Percentiles rank a stretch among this genome's conserved stretches.
Evolutionary conservation across 92 coral and sea anemone species (phyloP).

Genomic region (Metridium senile): DNA sequence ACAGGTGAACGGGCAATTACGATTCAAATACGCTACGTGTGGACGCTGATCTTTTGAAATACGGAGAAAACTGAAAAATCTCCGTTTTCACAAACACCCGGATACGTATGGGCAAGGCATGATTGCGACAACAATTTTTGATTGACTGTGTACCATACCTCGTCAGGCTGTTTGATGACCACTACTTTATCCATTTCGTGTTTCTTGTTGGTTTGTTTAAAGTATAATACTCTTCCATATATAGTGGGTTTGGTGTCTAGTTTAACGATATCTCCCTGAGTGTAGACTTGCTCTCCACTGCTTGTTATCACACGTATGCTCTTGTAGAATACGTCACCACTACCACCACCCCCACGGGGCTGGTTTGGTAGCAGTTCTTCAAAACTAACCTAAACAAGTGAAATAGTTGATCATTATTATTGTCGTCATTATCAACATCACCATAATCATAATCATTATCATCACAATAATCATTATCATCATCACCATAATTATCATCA

Average conservation of each 20-base stretch:
- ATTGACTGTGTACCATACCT: slow-evolving; percentile 53
- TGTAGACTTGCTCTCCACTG: slow-evolving; percentile 64
- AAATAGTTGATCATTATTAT: not conserved
- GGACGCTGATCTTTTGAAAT: too few relatives aligned
- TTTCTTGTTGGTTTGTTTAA: slow-evolving; percentile 69
- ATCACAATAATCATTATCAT: too few relatives aligned
- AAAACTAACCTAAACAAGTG: slow-evolving; percentile 63
- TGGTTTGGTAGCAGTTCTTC: slow-evolving; percentile 54
- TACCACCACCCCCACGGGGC: slow-evolving; percentile 53
- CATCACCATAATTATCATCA: not conserved
- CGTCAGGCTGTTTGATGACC: slow-evolving; percentile 76
- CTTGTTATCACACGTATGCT: slow-evolving; percentile 66
- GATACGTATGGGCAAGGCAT: too few relatives aligned
- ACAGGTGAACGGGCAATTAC: too few relatives aligned
- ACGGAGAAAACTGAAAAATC: too few relatives aligned
- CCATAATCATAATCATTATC: not conserved
- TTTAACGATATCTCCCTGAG: slow-evolving; percentile 58
- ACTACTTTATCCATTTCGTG: slow-evolving; percentile 77
- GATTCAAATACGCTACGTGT: too few relatives aligned
- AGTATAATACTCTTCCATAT: slow-evolving; percentile 68
- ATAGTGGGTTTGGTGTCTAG: slow-evolving; percentile 83
- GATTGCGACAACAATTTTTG: too few relatives aligned
- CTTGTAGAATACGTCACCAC: slow-evolving; percentile 43
- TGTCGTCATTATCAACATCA: not conserved
- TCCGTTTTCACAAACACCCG: too few relatives aligned